These are phyloP conservation scores for Luffia ferchaultella DNA, from an alignment of 2,888 invertebrate genomes.

Conservation along the genomic window DNA sequence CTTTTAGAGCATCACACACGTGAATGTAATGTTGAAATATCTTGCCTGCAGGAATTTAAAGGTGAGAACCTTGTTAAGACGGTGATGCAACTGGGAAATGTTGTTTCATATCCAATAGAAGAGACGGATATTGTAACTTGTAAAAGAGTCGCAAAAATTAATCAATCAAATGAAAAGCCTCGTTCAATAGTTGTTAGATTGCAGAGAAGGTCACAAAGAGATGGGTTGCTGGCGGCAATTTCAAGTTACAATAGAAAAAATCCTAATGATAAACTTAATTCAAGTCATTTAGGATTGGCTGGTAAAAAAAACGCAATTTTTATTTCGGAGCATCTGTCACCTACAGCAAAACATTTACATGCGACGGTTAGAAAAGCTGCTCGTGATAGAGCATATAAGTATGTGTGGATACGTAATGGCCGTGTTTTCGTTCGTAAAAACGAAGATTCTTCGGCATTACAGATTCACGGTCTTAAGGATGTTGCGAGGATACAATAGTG, in stretches of 20 bases:
- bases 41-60: too few species aligned
- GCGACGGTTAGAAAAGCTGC: constrained; percentile 4
- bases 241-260: neutral
- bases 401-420: constrained; percentile 6
- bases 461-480: too few species aligned
- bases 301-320: constrained; percentile 9
- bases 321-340: constrained; percentile 11
- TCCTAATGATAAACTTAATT: constrained; percentile 1
- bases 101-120: too few species aligned
- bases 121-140: constrained; percentile 1
- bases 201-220: neutral
- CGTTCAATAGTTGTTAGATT: constrained; percentile 3
- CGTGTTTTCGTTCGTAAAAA: constrained; percentile 1
- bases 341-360: constrained; percentile 3
- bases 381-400: neutral
- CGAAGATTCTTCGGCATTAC: too few species aligned
- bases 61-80: too few species aligned
- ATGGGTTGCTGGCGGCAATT: constrained; percentile 1
- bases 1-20: too few species aligned
- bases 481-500: too few species aligned
- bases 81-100: too few species aligned
- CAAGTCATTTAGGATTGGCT: neutral
- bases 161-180: neutral
- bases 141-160: constrained; percentile 1
- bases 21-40: too few species aligned